Evolutionary conservation across 2,113 vertebrate species (phyloP), one percentile per base, ranked within the genome.

Genomic region (Melanostigma gelatinosum): DNA sequence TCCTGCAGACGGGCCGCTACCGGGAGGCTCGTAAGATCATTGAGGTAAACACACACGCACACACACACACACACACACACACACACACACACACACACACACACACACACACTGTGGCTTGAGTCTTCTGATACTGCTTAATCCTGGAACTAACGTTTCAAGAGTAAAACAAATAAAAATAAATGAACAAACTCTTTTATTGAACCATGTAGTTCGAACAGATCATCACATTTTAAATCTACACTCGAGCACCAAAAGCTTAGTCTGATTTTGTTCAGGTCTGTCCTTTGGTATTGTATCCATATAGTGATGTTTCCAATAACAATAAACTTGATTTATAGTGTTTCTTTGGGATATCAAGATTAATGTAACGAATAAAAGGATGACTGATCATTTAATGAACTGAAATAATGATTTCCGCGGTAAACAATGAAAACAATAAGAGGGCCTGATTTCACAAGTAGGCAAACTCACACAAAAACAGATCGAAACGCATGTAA

Each of bases 21-120:
- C 96, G 92, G 66, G 98, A 99, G 90, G 98, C 98, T 85, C 96
- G 95, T 83, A 99, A 97, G 93, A 96, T 99, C 94, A 95, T 97
- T n/a, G 97, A 99, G 97, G 98, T 99, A 85, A 69, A 78, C 8
- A 20, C 10, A n/a, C 13, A 46, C 42, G 34, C 88, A 22, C 8
- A n/a, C 24, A 22, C 12, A 8, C 34, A 62, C 48, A 24, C 24
- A 24, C 24, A 22, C 34, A 32, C 50, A 36, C 44, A 22, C 29
- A 62, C 40, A 58, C 4, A 52, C 10, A 36, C 52, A 78, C 8
- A 20, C 10, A n/a, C 48, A 22, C 34, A 32, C 50, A 36, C 44
- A 22, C 29, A 62, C 40, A 58, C 4, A 52, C 10, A 36, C 52
- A 32, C 20, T 48, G 38, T 20, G 1, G 4, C 20, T 57, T 64